phyloP scores from a whole-genome alignment of 2,888 invertebrate species.

The Sphecodes monilicornis region DNA sequence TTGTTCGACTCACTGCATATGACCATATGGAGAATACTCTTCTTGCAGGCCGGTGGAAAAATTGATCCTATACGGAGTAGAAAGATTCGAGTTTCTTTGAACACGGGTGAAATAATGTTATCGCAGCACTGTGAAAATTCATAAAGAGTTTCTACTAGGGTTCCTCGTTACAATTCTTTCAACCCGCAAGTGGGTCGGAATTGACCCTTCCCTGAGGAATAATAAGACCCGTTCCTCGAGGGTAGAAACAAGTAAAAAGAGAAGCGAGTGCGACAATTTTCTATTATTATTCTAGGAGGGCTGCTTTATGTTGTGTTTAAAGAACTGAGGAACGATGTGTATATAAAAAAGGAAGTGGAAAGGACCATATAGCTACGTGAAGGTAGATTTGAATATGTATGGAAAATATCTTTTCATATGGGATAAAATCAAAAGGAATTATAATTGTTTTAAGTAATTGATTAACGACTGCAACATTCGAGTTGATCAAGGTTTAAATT shows the following conservation, averaged over 20 bases:
- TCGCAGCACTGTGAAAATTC: constrained; percentile 3
- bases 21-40: background rate
- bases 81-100: background rate
- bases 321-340: background rate
- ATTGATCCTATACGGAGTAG: background rate
- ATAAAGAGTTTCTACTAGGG: background rate
- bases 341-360: background rate
- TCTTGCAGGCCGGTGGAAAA: background rate
- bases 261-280: background rate
- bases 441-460: background rate
- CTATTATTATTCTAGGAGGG: background rate
- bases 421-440: background rate
- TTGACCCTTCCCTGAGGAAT: constrained; percentile 9
- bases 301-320: background rate
- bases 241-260: background rate
- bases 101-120: constrained; percentile 38
- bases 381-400: background rate
- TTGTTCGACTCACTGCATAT: background rate
- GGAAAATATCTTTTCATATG: background rate
- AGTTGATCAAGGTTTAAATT: background rate
- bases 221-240: background rate
- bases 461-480: background rate
- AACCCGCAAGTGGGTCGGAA: background rate
- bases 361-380: background rate
- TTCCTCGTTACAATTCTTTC: background rate